Evolutionary conservation across 2,888 invertebrate genomes (phyloP).

Genomic region (Hanleya hanleyi): DNA sequence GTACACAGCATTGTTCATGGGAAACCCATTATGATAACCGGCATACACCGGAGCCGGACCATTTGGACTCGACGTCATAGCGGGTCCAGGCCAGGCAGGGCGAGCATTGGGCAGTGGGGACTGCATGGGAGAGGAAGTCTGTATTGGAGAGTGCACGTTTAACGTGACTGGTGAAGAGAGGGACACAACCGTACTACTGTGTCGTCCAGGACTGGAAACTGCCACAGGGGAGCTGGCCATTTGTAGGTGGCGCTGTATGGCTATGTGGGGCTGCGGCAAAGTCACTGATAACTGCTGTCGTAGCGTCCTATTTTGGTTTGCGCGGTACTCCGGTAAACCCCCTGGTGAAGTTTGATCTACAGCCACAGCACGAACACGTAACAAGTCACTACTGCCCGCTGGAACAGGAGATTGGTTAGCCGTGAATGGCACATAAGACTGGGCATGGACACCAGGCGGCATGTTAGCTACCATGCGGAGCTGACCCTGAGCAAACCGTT

Average conservation of each 20-base stretch:
- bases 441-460: neutral
- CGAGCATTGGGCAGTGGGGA: neutral
- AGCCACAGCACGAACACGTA: neutral
- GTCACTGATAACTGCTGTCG: neutral
- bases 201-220: neutral
- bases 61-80: neutral
- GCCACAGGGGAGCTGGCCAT: neutral
- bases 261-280: neutral
- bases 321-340: neutral
- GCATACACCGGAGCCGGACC: neutral
- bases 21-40: constrained; percentile 1
- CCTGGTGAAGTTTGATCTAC: neutral
- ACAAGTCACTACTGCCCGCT: neutral
- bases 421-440: neutral
- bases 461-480: neutral
- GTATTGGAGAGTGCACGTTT: neutral
- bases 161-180: neutral
- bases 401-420: neutral
- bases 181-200: neutral
- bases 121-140: neutral
- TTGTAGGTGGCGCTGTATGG: neutral
- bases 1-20: neutral
- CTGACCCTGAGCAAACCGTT: neutral
- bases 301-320: neutral
- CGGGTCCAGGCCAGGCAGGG: neutral